Percentiles rank a stretch among this genome's conserved stretches.
Conservation (phyloP, 2,113 vertebrate species). For the Dendropsophus ebraccatus region DNA sequence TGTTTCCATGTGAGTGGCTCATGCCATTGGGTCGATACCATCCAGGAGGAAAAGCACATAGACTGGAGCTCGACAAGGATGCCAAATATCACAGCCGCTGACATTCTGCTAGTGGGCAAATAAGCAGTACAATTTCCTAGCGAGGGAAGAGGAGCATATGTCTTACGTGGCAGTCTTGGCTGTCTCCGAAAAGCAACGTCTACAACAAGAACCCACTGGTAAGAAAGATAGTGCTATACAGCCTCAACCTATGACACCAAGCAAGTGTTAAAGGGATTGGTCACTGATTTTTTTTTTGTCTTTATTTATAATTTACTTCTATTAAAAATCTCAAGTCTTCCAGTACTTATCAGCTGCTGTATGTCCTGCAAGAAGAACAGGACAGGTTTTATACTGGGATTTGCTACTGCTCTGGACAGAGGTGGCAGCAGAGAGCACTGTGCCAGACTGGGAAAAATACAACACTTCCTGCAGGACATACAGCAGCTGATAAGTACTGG, state of each 20-base stretch:
- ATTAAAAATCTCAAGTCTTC: no score
- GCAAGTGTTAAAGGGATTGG: no score
- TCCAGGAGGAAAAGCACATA: not conserved
- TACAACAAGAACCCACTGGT: not conserved
- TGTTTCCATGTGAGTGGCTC: not conserved
- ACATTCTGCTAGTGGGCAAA: not conserved
- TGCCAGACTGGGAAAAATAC: no score
- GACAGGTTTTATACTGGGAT: no score
- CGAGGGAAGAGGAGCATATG: not conserved
- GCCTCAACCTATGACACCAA: not conserved
- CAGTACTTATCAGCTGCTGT: no score
- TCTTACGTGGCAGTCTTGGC: not conserved
- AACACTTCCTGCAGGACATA: no score
- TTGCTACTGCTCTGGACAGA: no score
- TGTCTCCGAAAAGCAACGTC: not conserved
- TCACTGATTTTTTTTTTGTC: no score
- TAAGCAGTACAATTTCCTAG: not conserved
- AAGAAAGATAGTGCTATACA: not conserved
- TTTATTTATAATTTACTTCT: no score
- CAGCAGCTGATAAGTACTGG: no score
- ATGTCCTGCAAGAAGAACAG: no score
- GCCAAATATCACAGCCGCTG: not conserved
- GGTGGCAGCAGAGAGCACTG: no score
- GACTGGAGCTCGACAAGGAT: not conserved
- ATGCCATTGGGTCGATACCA: not conserved